phyloP scores from a whole-genome alignment of 2,888 invertebrate species.

The Mayetiola destructor region DNA sequence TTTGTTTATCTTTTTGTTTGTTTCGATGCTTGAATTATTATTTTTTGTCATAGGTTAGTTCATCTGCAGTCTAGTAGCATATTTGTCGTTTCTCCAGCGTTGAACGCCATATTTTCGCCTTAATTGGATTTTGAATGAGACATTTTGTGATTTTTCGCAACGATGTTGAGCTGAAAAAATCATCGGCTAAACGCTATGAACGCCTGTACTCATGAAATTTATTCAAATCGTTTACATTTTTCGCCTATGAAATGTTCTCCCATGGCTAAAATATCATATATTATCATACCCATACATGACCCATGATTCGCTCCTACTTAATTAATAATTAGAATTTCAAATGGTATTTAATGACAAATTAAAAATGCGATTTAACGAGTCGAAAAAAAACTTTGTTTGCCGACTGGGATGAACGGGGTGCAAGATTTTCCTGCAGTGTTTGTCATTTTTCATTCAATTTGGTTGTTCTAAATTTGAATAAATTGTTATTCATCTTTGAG shows the following conservation, averaged over 20 bases:
- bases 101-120: background rate
- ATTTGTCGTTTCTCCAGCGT: background rate
- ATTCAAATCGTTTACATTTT: background rate
- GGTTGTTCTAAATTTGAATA: too few relatives aligned
- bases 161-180: background rate
- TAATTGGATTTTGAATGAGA: background rate
- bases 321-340: slow-evolving; percentile 10
- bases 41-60: slow-evolving; percentile 2
- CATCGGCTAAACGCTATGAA: background rate
- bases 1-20: slow-evolving; percentile 8
- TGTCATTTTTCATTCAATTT: too few relatives aligned
- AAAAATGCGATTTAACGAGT: background rate
- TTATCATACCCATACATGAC: too few relatives aligned
- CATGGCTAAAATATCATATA: too few relatives aligned
- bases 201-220: background rate
- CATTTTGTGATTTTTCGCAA: background rate
- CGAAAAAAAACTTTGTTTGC: too few relatives aligned
- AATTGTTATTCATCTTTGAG: too few relatives aligned
- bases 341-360: background rate
- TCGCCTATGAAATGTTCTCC: background rate
- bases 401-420: too few relatives aligned
- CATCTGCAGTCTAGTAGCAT: slow-evolving; percentile 9
- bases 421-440: too few relatives aligned
- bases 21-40: too few relatives aligned
- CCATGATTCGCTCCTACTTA: too few relatives aligned